Percentiles rank a stretch among this genome's conserved stretches.
Evolutionary conservation across 2,888 invertebrate species (phyloP).

Genomic region (Itoplectis maculator): DNA sequence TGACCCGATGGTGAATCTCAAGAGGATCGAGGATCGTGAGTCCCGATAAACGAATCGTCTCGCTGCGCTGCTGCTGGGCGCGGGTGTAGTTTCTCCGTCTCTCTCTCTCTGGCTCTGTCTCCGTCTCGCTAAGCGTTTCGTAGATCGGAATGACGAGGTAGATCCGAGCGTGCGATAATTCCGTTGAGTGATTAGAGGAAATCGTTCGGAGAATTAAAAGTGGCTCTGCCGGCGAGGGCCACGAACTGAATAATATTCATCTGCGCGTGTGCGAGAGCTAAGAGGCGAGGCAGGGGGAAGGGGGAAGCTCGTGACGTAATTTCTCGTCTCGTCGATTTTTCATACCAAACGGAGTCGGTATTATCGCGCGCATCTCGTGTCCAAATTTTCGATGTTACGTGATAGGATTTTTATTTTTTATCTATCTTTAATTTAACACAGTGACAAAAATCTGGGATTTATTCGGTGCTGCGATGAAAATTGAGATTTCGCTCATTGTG

Average conservation of each 20-base stretch:
- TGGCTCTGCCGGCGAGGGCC: slow-evolving; percentile 45
- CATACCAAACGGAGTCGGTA: neutral
- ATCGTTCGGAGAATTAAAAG: slow-evolving; percentile 66
- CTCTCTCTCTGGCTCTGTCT: slow-evolving; percentile 35
- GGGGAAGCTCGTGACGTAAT: neutral
- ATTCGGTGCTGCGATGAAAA: neutral
- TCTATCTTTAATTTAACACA: no score
- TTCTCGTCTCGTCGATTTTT: neutral
- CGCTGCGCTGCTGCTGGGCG: neutral
- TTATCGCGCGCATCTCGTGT: neutral
- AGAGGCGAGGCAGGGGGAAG: no score
- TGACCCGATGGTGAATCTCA: slow-evolving; percentile 59
- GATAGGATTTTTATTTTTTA: no score
- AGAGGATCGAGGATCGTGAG: slow-evolving; percentile 62
- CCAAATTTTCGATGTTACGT: neutral
- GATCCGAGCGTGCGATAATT: slow-evolving; percentile 67
- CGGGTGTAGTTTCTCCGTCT: no score
- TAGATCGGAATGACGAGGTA: slow-evolving; percentile 69
- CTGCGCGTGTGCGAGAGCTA: neutral
- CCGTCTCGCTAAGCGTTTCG: slow-evolving; percentile 17
- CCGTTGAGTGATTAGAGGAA: slow-evolving; percentile 70
- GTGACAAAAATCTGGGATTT: neutral
- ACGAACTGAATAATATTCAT: slow-evolving; percentile 54
- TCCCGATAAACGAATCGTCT: slow-evolving; percentile 62
- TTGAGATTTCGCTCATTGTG: neutral